These are phyloP conservation scores for Motacilla tschutschensis DNA, from an alignment of 2,113 vertebrate genomes.

Conservation along the genomic window DNA sequence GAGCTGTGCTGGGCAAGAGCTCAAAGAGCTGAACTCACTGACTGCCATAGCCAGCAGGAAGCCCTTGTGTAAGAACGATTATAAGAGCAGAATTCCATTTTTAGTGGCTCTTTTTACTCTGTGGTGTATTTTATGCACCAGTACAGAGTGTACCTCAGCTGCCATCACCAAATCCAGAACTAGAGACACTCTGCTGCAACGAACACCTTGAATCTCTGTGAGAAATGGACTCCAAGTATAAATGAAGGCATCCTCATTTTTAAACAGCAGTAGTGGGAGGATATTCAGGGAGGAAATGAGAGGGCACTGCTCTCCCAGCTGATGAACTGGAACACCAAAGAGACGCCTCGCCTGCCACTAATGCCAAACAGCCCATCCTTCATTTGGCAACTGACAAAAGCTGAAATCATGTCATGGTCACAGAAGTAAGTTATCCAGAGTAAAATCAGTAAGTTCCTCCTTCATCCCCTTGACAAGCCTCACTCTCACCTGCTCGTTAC, in stretches of 20 bases:
- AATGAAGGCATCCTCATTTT: not conserved
- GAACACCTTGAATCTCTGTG: not conserved
- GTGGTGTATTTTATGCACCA: not conserved
- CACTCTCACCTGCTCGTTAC: not conserved
- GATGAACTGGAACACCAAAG: not conserved
- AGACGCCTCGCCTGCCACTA: not conserved
- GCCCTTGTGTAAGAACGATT: not conserved
- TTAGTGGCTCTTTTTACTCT: not conserved
- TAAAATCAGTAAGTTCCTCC: not conserved
- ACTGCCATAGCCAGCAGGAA: not conserved
- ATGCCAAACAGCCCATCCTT: not conserved
- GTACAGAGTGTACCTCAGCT: not conserved
- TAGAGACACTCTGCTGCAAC: not conserved
- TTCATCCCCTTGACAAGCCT: not conserved
- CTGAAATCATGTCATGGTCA: not conserved
- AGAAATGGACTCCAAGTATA: not conserved
- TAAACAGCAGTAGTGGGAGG: not conserved
- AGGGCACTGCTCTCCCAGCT: not conserved
- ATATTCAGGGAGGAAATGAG: not conserved
- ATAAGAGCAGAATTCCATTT: conserved; percentile 12
- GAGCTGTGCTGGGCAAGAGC: conserved; percentile 3
- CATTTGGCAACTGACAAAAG: not conserved
- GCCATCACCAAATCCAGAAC: not conserved
- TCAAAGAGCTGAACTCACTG: conserved; percentile 10
- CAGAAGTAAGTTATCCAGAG: not conserved